These are phyloP conservation scores for Poeciliopsis infans DNA, from an alignment of 2,797 vertebrate species.

Conservation along the genomic window DNA sequence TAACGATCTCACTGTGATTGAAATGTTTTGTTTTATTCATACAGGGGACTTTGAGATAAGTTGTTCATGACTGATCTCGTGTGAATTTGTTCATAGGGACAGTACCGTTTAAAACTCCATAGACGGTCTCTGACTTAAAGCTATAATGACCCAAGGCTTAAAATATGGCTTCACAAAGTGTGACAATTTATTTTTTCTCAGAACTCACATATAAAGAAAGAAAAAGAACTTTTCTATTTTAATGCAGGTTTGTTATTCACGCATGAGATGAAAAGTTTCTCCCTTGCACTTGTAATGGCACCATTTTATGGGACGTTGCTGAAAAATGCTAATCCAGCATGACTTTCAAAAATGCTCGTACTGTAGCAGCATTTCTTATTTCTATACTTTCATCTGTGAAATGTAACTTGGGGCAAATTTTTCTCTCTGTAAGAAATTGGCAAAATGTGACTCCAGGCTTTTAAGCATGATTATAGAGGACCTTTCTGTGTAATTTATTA, in stretches of 20 bases:
- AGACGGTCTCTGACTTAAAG: conserved; percentile 40
- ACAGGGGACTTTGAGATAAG: conserved; percentile 33
- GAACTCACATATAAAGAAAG: conserved; percentile 29
- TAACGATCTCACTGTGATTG: conserved; percentile 33
- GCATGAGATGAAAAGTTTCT: conserved; percentile 42
- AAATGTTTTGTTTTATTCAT: conserved; percentile 14
- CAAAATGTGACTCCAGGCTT: background rate
- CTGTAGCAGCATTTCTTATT: conserved; percentile 12
- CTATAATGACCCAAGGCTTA: conserved; percentile 42
- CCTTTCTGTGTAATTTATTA: conserved; percentile 1
- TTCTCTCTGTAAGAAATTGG: background rate
- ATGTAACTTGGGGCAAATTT: background rate
- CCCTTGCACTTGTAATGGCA: conserved; percentile 11
- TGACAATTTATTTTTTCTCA: conserved; percentile 11
- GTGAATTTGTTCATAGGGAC: conserved; percentile 40
- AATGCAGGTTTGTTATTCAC: conserved; percentile 39
- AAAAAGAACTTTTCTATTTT: conserved; percentile 25
- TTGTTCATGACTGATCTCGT: conserved; percentile 30
- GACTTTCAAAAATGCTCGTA: conserved; percentile 12
- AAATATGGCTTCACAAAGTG: conserved; percentile 38
- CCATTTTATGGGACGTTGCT: conserved; percentile 37
- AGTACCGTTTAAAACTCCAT: conserved; percentile 25
- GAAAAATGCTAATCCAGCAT: conserved; percentile 28
- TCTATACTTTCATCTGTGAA: background rate
- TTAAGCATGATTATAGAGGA: background rate